Evolutionary conservation across 2,113 vertebrate genomes (phyloP).

Genomic region (Cynopterus brachyotis): DNA sequence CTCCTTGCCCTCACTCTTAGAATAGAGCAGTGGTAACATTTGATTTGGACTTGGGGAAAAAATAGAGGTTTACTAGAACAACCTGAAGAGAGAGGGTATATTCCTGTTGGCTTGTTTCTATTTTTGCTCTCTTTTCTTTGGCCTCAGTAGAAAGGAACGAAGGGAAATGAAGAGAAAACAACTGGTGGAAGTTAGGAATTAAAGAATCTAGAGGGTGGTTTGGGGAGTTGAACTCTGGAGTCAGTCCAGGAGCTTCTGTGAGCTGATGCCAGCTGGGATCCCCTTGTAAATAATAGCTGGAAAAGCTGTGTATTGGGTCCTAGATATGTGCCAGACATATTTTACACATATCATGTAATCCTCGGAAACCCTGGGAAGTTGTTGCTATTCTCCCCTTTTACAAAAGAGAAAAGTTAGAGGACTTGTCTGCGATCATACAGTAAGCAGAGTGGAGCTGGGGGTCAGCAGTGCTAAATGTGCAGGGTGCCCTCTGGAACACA

Average conservation of each 20-base stretch:
- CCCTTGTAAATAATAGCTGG: not conserved
- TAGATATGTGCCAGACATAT: not conserved
- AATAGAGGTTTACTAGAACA: not conserved
- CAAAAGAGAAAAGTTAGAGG: not conserved
- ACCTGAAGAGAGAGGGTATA: not conserved
- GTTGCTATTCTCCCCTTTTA: not conserved
- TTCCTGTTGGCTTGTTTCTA: not conserved
- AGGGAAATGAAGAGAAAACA: slow-evolving; percentile 16
- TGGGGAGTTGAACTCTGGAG: slow-evolving; percentile 23
- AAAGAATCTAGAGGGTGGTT: not conserved
- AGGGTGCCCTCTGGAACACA: not conserved
- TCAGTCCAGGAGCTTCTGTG: not conserved
- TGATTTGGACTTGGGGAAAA: not conserved
- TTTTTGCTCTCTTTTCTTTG: slow-evolving; percentile 35
- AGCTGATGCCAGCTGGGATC: not conserved
- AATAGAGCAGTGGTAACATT: not conserved
- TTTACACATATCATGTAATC: not conserved
- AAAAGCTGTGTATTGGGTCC: not conserved
- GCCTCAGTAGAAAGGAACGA: slow-evolving; percentile 5
- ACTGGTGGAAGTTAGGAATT: slow-evolving; percentile 35
- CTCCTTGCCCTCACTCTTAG: not conserved
- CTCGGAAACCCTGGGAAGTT: not conserved
- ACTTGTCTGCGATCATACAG: not conserved
- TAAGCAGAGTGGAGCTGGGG: not conserved
- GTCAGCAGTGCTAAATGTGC: not conserved